Evolutionary conservation across 1,140 invertebrate species (phyloP).

Genomic region (Propsilocerus akamusi): DNA sequence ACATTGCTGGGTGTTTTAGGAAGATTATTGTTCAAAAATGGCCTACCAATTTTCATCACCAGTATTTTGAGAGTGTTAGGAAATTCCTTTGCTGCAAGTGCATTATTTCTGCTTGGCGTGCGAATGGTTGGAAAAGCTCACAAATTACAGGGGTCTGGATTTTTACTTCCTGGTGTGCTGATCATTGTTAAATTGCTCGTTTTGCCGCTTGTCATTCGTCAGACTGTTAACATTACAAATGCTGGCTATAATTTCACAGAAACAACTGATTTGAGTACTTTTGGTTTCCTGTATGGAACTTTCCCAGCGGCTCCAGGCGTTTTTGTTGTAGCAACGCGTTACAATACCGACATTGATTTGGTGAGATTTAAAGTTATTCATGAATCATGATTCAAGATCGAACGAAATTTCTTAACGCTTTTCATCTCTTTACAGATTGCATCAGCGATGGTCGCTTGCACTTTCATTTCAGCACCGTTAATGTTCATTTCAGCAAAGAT

Average conservation of each 20-base stretch:
- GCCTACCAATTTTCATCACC: constrained; percentile 52
- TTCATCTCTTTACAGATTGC: constrained; percentile 44
- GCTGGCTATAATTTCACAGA: constrained; percentile 46
- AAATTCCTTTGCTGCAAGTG: constrained; percentile 75
- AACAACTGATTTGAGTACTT: constrained; percentile 68
- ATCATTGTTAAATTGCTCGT: constrained; percentile 80
- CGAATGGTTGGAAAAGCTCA: constrained; percentile 85
- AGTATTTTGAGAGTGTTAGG: constrained; percentile 64
- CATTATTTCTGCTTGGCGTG: constrained; percentile 76
- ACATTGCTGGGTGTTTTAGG: constrained; percentile 76
- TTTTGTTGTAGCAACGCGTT: constrained; percentile 83
- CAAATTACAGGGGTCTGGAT: constrained; percentile 48
- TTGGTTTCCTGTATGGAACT: constrained; percentile 90
- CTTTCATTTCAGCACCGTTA: constrained; percentile 79
- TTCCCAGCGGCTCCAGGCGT: constrained; percentile 88
- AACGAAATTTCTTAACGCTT: constrained; percentile 8
- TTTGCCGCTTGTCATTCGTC: constrained; percentile 70
- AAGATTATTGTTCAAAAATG: constrained; percentile 63
- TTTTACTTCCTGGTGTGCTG: constrained; percentile 67
- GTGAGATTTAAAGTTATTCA: constrained; percentile 28
- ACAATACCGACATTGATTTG: constrained; percentile 69
- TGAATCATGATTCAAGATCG: background rate
- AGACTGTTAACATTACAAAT: constrained; percentile 58
- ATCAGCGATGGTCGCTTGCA: constrained; percentile 81
- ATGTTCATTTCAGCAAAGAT: constrained; percentile 93